Percentiles rank a stretch among this genome's conserved stretches.
phyloP scores from a whole-genome alignment of 2,797 vertebrate genomes.

The Crenichthys baileyi region DNA sequence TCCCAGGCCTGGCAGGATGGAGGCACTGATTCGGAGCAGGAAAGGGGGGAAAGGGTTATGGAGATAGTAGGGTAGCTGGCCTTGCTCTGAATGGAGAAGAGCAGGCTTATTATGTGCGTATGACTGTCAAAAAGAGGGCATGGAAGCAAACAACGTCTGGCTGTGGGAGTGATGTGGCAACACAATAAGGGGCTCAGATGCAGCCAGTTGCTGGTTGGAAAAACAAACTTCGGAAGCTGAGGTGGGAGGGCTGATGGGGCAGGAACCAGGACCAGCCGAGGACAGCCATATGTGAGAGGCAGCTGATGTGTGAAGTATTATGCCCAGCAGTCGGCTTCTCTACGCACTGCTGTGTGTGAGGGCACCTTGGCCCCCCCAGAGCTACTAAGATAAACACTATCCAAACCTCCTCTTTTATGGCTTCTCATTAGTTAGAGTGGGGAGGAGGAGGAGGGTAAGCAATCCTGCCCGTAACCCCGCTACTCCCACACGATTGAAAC shows the following conservation, averaged over 20 bases:
- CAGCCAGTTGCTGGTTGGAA: constrained; percentile 51
- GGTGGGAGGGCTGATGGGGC: constrained; percentile 66
- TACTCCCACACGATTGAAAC: constrained; percentile 61
- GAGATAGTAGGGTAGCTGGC: constrained; percentile 39
- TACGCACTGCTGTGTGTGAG: constrained; percentile 69
- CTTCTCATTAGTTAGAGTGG: constrained; percentile 80
- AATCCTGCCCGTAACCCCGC: constrained; percentile 52
- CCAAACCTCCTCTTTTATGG: constrained; percentile 74
- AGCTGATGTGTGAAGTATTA: constrained; percentile 83
- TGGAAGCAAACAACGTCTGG: constrained; percentile 35
- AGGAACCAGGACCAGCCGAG: constrained; percentile 58
- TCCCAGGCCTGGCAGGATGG: constrained; percentile 73
- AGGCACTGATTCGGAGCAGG: constrained; percentile 51
- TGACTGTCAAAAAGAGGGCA: constrained; percentile 56
- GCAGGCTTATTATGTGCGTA: constrained; percentile 50
- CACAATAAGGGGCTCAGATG: constrained; percentile 54
- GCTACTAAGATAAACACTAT: constrained; percentile 67
- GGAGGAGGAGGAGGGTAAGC: constrained; percentile 52
- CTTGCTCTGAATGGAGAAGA: constrained; percentile 31
- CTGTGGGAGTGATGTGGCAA: constrained; percentile 44
- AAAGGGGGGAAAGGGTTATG: constrained; percentile 45
- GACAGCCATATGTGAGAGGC: constrained; percentile 74
- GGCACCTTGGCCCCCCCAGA: constrained; percentile 77
- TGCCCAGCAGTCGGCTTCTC: constrained; percentile 72
- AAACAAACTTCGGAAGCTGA: constrained; percentile 63